phyloP scores from a whole-genome alignment of 2,888 invertebrate genomes.

The Hirtodrosophila cameraria region DNA sequence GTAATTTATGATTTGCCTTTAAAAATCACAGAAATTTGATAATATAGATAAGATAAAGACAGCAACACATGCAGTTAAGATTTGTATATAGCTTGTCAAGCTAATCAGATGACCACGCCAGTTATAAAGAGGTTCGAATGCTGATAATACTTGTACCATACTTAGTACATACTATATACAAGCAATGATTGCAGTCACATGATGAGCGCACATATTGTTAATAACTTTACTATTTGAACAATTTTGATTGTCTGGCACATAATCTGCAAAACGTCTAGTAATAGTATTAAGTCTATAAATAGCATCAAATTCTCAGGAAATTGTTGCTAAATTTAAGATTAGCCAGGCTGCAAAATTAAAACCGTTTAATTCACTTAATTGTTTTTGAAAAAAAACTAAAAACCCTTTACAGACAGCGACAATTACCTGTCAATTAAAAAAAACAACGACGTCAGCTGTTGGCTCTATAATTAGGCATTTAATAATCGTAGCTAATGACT shows the following conservation, averaged over 20 bases:
- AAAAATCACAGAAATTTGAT: conserved; percentile 39
- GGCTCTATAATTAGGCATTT: conserved; percentile 47
- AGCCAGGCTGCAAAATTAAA: conserved; percentile 8
- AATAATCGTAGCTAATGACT: conserved; percentile 54
- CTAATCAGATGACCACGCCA: conserved; percentile 20
- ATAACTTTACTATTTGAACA: not conserved
- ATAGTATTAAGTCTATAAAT: not conserved
- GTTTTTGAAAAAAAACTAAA: not conserved
- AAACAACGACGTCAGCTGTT: conserved; percentile 11
- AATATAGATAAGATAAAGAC: conserved; percentile 39
- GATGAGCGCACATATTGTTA: conserved; percentile 22
- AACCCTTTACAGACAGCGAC: not conserved
- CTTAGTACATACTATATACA: too few species aligned
- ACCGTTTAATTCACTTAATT: conserved; percentile 7
- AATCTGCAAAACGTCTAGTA: conserved; percentile 32
- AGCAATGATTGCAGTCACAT: conserved; percentile 50
- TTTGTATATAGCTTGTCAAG: not conserved
- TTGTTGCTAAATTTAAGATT: conserved; percentile 7
- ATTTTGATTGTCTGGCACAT: not conserved
- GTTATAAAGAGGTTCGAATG: conserved; percentile 16
- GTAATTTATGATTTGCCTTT: too few species aligned
- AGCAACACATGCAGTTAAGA: conserved; percentile 1
- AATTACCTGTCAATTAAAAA: conserved; percentile 20
- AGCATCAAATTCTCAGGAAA: not conserved
- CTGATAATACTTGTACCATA: conserved; percentile 22